A percentile compares a stretch with the other conserved stretches of the same genome.
These are phyloP conservation scores for Ptychodera flava DNA, from an alignment of 35 echinoderm and acorn worm species.

Conservation along the genomic window DNA sequence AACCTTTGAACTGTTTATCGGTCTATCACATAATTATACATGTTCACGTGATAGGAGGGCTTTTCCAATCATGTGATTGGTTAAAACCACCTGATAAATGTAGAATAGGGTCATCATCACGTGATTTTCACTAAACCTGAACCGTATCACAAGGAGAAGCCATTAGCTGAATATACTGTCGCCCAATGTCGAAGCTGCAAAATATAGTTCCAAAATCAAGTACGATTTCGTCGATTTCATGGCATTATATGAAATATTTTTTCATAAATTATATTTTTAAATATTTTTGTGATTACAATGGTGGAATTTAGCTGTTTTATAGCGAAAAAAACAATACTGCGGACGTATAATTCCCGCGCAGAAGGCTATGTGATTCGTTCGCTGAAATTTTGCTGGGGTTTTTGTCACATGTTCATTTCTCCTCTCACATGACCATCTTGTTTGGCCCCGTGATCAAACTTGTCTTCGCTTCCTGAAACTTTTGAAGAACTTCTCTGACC, in stretches of 20 bases:
- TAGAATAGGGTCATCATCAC: background rate
- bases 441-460: background rate
- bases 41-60: background rate
- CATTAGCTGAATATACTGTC: background rate
- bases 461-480: background rate
- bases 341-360: background rate
- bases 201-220: background rate
- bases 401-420: slow-evolving; percentile 1
- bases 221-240: too few species aligned
- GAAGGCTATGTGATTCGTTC: background rate
- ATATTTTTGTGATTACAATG: too few species aligned
- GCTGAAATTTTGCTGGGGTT: background rate
- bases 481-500: background rate
- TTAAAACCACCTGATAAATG: slow-evolving; percentile 1
- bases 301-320: too few species aligned
- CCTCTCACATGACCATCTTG: background rate
- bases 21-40: too few species aligned
- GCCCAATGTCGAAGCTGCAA: background rate
- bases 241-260: too few species aligned
- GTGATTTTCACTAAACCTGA: background rate
- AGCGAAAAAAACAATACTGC: too few species aligned
- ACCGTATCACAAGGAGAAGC: background rate
- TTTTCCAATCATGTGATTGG: background rate
- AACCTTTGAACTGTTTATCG: too few species aligned
- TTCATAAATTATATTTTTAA: too few species aligned